Conservation (phyloP, 2,113 vertebrate genomes). For the Platysternon megacephalum region DNA sequence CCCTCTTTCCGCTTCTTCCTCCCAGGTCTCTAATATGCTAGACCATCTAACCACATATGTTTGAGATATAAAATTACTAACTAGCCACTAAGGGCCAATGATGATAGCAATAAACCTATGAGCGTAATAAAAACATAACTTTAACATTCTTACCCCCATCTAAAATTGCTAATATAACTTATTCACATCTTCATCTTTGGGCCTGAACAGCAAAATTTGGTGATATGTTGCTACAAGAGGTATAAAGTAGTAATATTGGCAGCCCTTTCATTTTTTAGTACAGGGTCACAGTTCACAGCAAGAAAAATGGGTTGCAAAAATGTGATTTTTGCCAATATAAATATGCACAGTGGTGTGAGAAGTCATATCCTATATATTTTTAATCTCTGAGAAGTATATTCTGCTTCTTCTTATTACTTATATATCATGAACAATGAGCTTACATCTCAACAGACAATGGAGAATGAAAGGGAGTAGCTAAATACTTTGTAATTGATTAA, state of each 20-base stretch:
- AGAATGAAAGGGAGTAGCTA: neutral
- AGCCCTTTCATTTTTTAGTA: neutral
- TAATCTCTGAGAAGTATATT: too few relatives aligned
- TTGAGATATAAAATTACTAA: neutral
- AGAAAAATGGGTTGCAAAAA: neutral
- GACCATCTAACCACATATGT: neutral
- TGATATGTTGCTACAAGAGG: neutral
- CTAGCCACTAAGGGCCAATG: neutral
- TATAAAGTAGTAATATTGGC: neutral
- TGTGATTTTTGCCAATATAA: neutral
- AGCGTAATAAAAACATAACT: neutral
- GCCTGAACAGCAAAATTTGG: neutral
- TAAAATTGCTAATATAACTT: neutral
- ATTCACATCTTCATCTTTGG: neutral
- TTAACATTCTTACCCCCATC: neutral
- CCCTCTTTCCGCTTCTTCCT: neutral
- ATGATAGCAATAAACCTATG: neutral
- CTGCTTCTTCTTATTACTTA: too few relatives aligned
- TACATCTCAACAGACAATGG: too few relatives aligned
- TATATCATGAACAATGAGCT: too few relatives aligned
- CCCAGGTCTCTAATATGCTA: neutral
- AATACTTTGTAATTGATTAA: neutral
- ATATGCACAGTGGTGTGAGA: neutral
- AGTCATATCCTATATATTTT: too few relatives aligned
- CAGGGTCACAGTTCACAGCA: neutral